Percentiles rank a stretch among this genome's conserved stretches.
Evolutionary conservation across 2,888 invertebrate species (phyloP).

Genomic region (Epirrita christyi): DNA sequence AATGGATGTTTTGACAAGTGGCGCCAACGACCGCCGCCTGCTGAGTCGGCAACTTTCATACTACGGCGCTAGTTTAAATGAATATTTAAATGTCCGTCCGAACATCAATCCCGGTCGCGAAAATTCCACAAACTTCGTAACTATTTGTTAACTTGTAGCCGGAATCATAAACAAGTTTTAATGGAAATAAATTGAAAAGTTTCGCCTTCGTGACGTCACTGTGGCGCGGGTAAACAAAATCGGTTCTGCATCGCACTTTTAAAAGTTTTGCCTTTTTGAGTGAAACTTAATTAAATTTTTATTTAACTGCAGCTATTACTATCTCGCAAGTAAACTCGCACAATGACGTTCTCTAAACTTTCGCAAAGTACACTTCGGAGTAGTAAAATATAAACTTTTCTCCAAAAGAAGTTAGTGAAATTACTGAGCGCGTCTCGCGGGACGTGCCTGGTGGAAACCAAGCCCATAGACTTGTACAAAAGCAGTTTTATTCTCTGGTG

Average conservation of each 20-base stretch:
- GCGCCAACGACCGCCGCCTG: constrained; percentile 1
- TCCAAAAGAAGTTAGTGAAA: constrained; percentile 16
- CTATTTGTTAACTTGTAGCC: constrained; percentile 44
- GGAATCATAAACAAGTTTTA: constrained; percentile 47
- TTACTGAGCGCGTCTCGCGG: constrained; percentile 10
- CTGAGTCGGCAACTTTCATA: constrained; percentile 1
- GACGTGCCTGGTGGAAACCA: background rate
- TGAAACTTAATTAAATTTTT: constrained; percentile 24
- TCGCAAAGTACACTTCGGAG: constrained; percentile 3
- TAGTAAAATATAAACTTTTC: constrained; percentile 9
- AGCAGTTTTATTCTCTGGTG: constrained; percentile 1
- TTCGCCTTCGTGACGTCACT: constrained; percentile 22
- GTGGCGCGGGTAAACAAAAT: constrained; percentile 17
- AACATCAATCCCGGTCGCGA: constrained; percentile 40
- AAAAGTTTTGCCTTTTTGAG: constrained; percentile 6
- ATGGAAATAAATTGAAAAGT: constrained; percentile 46
- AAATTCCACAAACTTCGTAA: constrained; percentile 42
- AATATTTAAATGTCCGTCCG: constrained; percentile 46
- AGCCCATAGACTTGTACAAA: constrained; percentile 8
- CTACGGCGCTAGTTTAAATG: constrained; percentile 43
- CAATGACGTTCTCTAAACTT: constrained; percentile 20
- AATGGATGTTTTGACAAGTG: constrained; percentile 25
- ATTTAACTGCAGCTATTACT: constrained; percentile 14
- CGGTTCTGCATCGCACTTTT: constrained; percentile 23
- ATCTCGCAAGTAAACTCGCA: constrained; percentile 11